Evolutionary conservation across 1,140 invertebrate genomes (phyloP).

Genomic region (Drosophila orena): DNA sequence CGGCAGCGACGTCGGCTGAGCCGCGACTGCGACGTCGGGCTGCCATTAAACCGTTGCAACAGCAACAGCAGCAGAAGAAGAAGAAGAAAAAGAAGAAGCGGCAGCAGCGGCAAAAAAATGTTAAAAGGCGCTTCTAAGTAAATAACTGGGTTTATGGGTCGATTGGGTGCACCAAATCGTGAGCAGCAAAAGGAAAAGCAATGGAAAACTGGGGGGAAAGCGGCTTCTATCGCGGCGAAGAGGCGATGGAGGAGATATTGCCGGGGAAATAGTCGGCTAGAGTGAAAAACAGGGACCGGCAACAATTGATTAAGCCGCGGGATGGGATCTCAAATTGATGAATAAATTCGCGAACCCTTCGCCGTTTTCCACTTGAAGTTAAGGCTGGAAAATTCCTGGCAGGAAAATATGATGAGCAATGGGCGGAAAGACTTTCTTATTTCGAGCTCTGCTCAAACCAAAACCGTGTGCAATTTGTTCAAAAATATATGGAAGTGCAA

Average conservation of each 20-base stretch:
- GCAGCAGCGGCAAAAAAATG: slow-evolving; percentile 54
- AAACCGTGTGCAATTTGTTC: too few species aligned
- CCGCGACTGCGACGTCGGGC: slow-evolving; percentile 26
- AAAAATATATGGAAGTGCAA: too few species aligned
- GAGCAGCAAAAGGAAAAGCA: slow-evolving; percentile 64
- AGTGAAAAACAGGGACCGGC: slow-evolving; percentile 5
- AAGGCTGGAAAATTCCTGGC: not conserved
- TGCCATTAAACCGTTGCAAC: slow-evolving; percentile 61
- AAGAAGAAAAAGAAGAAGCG: slow-evolving; percentile 43
- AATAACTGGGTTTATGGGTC: slow-evolving; percentile 84
- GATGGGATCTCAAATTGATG: slow-evolving; percentile 44
- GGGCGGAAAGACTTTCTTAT: not conserved
- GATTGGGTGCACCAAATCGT: slow-evolving; percentile 84
- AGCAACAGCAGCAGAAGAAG: slow-evolving; percentile 9
- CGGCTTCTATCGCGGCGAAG: not conserved
- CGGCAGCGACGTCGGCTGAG: slow-evolving; percentile 9
- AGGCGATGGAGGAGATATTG: slow-evolving; percentile 10
- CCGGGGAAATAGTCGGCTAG: not conserved
- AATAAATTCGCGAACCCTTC: slow-evolving; percentile 26
- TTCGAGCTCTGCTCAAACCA: too few species aligned
- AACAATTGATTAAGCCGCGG: slow-evolving; percentile 47
- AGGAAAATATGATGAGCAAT: not conserved
- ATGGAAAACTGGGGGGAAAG: slow-evolving; percentile 2
- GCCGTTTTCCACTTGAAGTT: slow-evolving; percentile 26
- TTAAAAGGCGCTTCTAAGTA: slow-evolving; percentile 84